Evolutionary conservation across 2,888 invertebrate species (phyloP), one percentile per base, ranked within the genome.

Genomic region (Baccha elongata): DNA sequence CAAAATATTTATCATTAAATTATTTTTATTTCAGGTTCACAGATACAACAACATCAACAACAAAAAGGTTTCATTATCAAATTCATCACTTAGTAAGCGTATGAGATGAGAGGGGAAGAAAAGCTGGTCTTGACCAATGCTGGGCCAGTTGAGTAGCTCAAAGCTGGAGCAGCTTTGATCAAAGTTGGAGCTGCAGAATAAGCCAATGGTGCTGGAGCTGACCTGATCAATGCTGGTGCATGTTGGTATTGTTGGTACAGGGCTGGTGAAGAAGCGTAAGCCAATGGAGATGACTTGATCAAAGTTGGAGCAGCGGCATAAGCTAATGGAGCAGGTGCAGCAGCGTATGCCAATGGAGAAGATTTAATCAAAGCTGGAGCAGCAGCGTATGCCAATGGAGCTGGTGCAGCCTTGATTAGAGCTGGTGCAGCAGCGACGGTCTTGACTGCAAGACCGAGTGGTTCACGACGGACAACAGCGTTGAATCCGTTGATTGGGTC

Each of bases 21-120:
- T n/a, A n/a, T n/a, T n/a, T 58, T 0, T 58, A 58, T 40, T 58
- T 15, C 58, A 23, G 40, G 40, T 58, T 15, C 40, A 58, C 15
- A 58, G 26, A 19, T 23, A 40, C 23, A 40, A 58, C 2, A 40
- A 40, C 23, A 40, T 58, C 23, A 58, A 58, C 40, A 58, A 58
- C 23, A 58, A 26, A 55, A 52, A 7, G 23, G 5, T 15, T 53
- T 35, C 23, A 3, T 15, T 58, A 46, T n/a, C 2, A 5, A 10
- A 2, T 19, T 21, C 35, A n/a, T 3, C 29, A 35, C 11, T 85
- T 87, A 89, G 85, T 89, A 90, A 75, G 88, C 89, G 74, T 89
- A 90, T 64, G 88, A 88, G 86, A 89, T 88, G 78, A 88, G 87
- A 46, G 89, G 90, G 29, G 90, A 89, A 8, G 90, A 87, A 76